Percentiles rank a stretch among this genome's conserved stretches.
Evolutionary conservation across 2,888 invertebrate genomes (phyloP).

Genomic region (Lasioglossum morio): DNA sequence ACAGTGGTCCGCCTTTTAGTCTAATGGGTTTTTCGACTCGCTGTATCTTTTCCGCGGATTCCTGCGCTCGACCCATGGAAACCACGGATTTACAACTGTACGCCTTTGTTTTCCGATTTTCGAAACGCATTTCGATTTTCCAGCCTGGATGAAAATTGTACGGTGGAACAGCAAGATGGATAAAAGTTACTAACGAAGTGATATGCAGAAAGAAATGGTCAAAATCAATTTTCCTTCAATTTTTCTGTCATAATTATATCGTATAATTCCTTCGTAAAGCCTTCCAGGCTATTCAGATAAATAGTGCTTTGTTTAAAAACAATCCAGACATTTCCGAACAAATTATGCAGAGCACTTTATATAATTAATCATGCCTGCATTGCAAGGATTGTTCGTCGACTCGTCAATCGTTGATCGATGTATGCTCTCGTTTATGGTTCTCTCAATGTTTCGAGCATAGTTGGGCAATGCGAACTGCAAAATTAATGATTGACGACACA

Average conservation of each 20-base stretch:
- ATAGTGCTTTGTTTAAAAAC: not conserved
- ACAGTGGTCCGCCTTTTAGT: not conserved
- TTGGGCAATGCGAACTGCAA: not conserved
- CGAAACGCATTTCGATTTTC: not conserved
- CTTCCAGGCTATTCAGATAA: not conserved
- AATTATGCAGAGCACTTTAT: not conserved
- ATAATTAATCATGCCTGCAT: not conserved
- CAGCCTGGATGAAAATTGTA: too few species aligned
- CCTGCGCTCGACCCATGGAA: not conserved
- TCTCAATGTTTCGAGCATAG: not conserved
- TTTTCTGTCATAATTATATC: not conserved
- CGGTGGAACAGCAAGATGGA: not conserved
- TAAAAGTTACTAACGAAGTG: not conserved
- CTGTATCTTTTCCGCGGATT: not conserved
- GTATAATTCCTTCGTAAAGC: too few species aligned
- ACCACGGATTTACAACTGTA: constrained; percentile 29
- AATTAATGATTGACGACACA: not conserved
- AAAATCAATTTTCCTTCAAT: not conserved
- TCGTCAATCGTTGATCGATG: not conserved
- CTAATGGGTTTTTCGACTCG: not conserved
- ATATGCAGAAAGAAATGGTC: too few species aligned
- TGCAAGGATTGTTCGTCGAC: not conserved
- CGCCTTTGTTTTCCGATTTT: not conserved
- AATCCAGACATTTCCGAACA: not conserved
- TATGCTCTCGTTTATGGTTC: not conserved